A percentile compares a stretch with the other conserved stretches of the same genome.
phyloP scores from a whole-genome alignment of 2,888 invertebrate species.

The Xanthia icteritia region DNA sequence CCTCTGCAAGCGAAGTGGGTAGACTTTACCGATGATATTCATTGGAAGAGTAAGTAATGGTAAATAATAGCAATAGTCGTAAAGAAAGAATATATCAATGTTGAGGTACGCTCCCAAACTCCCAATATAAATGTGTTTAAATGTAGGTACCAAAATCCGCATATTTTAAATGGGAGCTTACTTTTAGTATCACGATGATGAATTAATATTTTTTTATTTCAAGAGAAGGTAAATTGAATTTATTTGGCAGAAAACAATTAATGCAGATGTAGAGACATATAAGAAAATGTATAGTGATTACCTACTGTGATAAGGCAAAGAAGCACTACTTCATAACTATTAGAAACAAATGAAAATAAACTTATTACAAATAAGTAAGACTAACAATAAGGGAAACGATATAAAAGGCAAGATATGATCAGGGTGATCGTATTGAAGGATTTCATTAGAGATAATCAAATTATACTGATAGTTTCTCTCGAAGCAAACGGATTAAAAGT shows the following conservation, averaged over 20 bases:
- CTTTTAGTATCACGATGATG: background rate
- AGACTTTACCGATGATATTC: conserved; percentile 30
- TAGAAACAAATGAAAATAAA: background rate
- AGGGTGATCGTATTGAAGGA: conserved; percentile 16
- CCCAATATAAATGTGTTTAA: conserved; percentile 52
- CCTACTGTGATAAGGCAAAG: background rate
- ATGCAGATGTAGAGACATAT: no score
- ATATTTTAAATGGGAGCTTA: conserved; percentile 26
- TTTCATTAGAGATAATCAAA: conserved; percentile 27
- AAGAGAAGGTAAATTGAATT: background rate
- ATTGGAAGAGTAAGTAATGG: conserved; percentile 34
- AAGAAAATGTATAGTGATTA: background rate
- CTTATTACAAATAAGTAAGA: background rate
- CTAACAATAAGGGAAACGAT: background rate
- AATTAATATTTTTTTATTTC: no score
- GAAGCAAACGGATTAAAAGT: conserved; percentile 4
- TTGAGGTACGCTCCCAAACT: conserved; percentile 16
- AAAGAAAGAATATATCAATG: conserved; percentile 46
- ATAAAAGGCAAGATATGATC: conserved; percentile 1
- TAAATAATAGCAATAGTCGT: conserved; percentile 38
- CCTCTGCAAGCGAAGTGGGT: background rate
- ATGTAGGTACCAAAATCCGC: conserved; percentile 19
- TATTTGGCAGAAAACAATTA: background rate
- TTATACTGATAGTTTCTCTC: conserved; percentile 23
- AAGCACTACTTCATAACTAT: background rate